Conservation (phyloP, 2,113 vertebrate species). For the Forbesichthys agassizii region DNA sequence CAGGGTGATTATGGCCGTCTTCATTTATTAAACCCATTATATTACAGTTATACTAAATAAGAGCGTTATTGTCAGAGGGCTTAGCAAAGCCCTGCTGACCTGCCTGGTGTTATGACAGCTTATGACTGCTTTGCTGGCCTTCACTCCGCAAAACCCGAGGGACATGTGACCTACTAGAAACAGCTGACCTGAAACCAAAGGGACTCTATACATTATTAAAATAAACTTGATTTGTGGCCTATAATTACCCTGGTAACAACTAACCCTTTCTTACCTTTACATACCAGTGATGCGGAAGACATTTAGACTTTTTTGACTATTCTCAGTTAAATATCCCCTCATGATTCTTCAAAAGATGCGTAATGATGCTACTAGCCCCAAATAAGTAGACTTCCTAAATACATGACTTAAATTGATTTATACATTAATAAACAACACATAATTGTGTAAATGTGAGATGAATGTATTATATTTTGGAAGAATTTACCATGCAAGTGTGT, state of each 20-base stretch:
- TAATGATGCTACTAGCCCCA: too few relatives aligned
- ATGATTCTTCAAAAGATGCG: background rate
- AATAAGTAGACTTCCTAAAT: too few relatives aligned
- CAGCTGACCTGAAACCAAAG: conserved; percentile 56
- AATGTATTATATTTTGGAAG: background rate
- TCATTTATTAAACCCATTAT: too few relatives aligned
- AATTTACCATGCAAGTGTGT: background rate
- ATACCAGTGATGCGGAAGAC: conserved; percentile 22
- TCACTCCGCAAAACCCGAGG: conserved; percentile 12
- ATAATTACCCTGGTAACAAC: conserved; percentile 52
- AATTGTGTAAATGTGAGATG: too few relatives aligned
- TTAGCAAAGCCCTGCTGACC: too few relatives aligned
- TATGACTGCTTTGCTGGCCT: too few relatives aligned
- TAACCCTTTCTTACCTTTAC: conserved; percentile 14
- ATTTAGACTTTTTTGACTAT: background rate
- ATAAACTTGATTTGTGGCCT: conserved; percentile 45
- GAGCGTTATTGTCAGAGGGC: too few relatives aligned
- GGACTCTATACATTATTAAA: conserved; percentile 21
- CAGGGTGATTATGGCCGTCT: too few relatives aligned
- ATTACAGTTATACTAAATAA: too few relatives aligned
- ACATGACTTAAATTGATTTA: too few relatives aligned
- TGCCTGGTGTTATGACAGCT: too few relatives aligned
- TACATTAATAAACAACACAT: too few relatives aligned
- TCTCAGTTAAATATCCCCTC: background rate
- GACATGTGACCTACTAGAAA: conserved; percentile 63